These are phyloP conservation scores for Alcis repandata DNA, from an alignment of 2,888 invertebrate species.

Conservation along the genomic window DNA sequence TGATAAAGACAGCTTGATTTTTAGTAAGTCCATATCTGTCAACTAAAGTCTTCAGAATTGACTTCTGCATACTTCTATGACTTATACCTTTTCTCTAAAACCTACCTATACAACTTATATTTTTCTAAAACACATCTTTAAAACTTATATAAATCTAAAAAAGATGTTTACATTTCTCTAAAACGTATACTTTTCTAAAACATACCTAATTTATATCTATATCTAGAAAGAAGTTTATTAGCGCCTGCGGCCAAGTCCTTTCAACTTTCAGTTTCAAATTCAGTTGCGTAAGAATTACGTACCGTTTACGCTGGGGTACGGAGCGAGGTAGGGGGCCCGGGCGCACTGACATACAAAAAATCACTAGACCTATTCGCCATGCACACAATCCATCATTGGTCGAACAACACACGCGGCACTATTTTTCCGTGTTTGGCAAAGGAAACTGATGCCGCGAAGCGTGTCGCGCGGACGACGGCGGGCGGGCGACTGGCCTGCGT, in stretches of 20 bases:
- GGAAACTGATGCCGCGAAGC: constrained; percentile 82
- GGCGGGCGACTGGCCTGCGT: constrained; percentile 72
- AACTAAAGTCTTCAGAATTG: no score
- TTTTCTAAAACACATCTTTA: no score
- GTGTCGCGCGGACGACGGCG: constrained; percentile 75
- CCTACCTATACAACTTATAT: no score
- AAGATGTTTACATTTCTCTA: no score
- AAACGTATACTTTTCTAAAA: no score
- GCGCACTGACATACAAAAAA: constrained; percentile 71
- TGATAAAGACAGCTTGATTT: no score
- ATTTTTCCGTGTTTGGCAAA: constrained; percentile 72
- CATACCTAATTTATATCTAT: no score
- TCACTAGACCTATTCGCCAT: constrained; percentile 78
- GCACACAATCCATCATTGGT: constrained; percentile 80
- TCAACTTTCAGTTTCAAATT: constrained; percentile 67
- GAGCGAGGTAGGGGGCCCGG: constrained; percentile 69
- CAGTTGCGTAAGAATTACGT: constrained; percentile 63
- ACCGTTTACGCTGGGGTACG: constrained; percentile 56
- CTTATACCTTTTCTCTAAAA: no score
- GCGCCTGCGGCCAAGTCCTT: constrained; percentile 63
- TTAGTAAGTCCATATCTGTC: no score
- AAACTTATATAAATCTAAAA: no score
- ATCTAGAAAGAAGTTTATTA: constrained; percentile 64
- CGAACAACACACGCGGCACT: constrained; percentile 76
- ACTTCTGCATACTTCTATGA: no score